Percentiles rank a stretch among this genome's conserved stretches.
Conservation (phyloP, 2,888 invertebrate species). For the Bimastos eiseni region DNA sequence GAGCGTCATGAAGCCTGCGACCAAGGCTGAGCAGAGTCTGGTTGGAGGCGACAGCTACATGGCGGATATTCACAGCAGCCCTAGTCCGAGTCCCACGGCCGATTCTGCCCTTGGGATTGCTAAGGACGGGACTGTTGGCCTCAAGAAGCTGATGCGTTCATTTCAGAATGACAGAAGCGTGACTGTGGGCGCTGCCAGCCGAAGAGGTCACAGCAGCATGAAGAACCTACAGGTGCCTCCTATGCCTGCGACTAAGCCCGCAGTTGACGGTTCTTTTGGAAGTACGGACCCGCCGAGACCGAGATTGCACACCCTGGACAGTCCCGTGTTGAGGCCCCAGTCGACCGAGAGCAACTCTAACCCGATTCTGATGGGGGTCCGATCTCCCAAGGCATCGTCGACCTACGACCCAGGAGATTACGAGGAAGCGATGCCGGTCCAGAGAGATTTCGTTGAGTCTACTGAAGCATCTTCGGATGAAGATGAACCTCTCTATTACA, state of each 20-base stretch:
- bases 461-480: conserved; percentile 43
- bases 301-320: not conserved
- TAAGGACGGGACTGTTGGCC: not conserved
- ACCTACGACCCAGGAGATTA: not conserved
- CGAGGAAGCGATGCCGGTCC: conserved; percentile 27
- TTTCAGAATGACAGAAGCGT: not conserved
- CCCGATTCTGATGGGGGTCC: not conserved
- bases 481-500: conserved; percentile 41
- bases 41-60: not conserved
- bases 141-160: not conserved
- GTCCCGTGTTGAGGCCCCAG: not conserved
- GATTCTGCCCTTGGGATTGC: not conserved
- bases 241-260: not conserved
- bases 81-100: not conserved
- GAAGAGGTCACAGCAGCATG: not conserved
- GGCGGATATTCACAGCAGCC: not conserved
- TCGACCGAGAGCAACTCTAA: not conserved
- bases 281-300: not conserved
- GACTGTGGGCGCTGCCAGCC: not conserved
- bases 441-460: conserved; percentile 23
- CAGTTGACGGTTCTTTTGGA: not conserved
- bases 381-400: not conserved
- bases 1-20: not conserved
- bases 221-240: conserved; percentile 8
- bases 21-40: not conserved